These are phyloP conservation scores for Onychostruthus taczanowskii DNA, from an alignment of 2,113 vertebrate species.

Conservation along the genomic window DNA sequence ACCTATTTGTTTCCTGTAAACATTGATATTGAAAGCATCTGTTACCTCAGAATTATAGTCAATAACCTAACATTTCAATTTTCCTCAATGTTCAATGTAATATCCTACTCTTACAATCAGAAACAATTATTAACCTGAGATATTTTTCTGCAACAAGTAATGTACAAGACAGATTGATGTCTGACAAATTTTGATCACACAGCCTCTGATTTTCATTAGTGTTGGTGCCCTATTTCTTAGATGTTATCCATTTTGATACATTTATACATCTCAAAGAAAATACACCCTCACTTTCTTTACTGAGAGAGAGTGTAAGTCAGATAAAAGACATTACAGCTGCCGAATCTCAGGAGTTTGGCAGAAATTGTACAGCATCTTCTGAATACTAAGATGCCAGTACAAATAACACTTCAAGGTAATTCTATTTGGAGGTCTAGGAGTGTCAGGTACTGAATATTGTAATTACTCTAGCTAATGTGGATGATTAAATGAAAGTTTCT, in stretches of 20 bases:
- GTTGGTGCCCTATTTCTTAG: not conserved
- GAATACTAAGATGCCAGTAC: slow-evolving; percentile 56
- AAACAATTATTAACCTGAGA: not conserved
- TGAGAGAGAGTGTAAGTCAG: slow-evolving; percentile 69
- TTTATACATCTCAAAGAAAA: slow-evolving; percentile 62
- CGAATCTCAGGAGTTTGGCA: slow-evolving; percentile 10
- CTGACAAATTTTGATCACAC: slow-evolving; percentile 19
- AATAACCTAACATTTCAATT: not conserved
- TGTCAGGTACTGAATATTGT: slow-evolving; percentile 35
- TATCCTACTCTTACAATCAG: not conserved
- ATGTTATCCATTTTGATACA: slow-evolving; percentile 39
- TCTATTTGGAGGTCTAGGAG: not conserved
- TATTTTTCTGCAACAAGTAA: not conserved
- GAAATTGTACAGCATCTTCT: slow-evolving; percentile 43
- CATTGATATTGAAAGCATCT: not conserved
- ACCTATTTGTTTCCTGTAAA: not conserved
- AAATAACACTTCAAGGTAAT: slow-evolving; percentile 56
- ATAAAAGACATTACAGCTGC: slow-evolving; percentile 59
- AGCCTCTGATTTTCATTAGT: slow-evolving; percentile 21
- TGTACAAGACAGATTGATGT: not conserved
- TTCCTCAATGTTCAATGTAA: not conserved
- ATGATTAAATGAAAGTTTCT: slow-evolving; percentile 54
- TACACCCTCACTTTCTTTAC: slow-evolving; percentile 35
- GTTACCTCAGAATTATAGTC: not conserved
- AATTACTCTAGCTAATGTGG: slow-evolving; percentile 38